Evolutionary conservation across 1,140 invertebrate genomes (phyloP).

Genomic region (Solenopsis fugax): DNA sequence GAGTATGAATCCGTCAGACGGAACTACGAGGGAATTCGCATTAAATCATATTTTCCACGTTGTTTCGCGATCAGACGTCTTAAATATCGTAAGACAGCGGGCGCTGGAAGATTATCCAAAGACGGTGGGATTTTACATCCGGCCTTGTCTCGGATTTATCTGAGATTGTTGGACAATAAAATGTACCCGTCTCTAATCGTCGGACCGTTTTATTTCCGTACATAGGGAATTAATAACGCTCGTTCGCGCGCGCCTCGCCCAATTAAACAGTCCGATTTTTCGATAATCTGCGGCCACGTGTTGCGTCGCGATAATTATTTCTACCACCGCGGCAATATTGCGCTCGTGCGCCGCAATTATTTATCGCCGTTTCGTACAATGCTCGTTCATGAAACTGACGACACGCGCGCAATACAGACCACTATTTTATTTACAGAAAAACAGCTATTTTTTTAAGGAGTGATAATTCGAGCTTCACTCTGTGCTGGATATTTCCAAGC

Average conservation of each 20-base stretch:
- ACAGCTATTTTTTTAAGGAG: neutral
- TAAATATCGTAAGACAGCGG: neutral
- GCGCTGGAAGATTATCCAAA: neutral
- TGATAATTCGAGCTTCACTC: neutral
- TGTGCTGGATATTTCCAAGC: neutral
- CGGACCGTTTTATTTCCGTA: constrained; percentile 26
- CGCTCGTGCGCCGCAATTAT: constrained; percentile 52
- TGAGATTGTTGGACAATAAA: constrained; percentile 10
- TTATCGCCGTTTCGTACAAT: constrained; percentile 40
- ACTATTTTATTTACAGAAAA: neutral
- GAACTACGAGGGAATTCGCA: constrained; percentile 50
- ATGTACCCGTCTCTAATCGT: constrained; percentile 25
- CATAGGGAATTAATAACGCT: constrained; percentile 36
- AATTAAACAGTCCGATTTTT: constrained; percentile 72
- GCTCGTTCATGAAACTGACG: neutral
- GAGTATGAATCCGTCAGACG: constrained; percentile 61
- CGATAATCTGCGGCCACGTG: constrained; percentile 77
- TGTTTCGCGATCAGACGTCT: constrained; percentile 39
- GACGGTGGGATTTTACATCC: neutral
- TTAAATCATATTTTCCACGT: constrained; percentile 57
- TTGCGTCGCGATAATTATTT: constrained; percentile 76
- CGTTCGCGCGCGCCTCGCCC: constrained; percentile 40
- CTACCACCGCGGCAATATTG: constrained; percentile 57
- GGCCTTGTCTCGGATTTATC: constrained; percentile 15
- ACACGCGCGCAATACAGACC: neutral